Base-by-base conservation (phyloP, 2,113 vertebrate genomes). In the Heterocephalus glaber region DNA sequence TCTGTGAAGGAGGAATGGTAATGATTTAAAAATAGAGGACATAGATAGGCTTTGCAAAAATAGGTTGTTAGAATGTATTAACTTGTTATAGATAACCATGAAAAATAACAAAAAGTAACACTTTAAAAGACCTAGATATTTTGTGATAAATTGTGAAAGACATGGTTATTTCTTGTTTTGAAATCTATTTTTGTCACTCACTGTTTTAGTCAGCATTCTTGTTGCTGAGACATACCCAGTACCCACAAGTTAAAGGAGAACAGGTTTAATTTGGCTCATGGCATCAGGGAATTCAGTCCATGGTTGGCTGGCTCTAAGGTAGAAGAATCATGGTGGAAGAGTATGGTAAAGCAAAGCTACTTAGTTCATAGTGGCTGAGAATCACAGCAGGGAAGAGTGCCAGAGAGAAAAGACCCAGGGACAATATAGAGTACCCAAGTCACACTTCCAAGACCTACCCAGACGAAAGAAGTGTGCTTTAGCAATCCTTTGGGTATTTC, bases 11-110 rank as follows among this genome's bases (percentile, higher is more conserved):
- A 41, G 26, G 38, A 63, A 1, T 77, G n/a, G 76, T 70, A n/a
- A 41, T 17, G 12, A 65, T 86, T 68, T 80, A 41, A 79, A 94
- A 87, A 54, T 58, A 84, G 68, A 79, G 8, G 35, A 47, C 20
- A 22, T 30, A 10, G 54, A 4, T 33, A 94, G 17, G 6, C 13
- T 54, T 82, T 72, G 6, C 16, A 89, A 84, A 88, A 89, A 30
- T 4, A 65, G 10, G 0, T 44, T 97, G 47, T 56, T 79, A 84
- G 74, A 79, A 82, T 92, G 70, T 49, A 24, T 5, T 11, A 77
- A 88, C 49, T 93, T 96, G 20, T 83, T 94, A 66, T 38, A 74
- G n/a, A 77, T 92, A 97, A 94, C 56, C 33, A 65, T 66, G 82
- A 68, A 76, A 87, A 74, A 77, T 52, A 26, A 6, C 52, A 90